phyloP scores from a whole-genome alignment of 2,113 vertebrate species.

The Oncorhynchus gorbuscha region DNA sequence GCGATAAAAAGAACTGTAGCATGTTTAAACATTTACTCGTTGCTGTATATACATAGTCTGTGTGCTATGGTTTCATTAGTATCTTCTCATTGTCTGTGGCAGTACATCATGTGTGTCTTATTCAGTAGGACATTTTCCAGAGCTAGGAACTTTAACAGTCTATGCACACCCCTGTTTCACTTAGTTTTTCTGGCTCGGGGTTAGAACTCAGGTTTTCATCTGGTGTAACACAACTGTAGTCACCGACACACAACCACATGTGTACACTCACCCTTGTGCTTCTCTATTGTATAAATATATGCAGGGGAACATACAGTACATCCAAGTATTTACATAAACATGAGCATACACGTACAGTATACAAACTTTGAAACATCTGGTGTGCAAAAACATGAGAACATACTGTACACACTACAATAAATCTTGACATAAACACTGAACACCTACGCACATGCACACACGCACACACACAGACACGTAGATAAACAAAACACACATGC shows the following conservation, averaged over 20 bases:
- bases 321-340: no score
- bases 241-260: background rate
- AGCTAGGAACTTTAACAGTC: no score
- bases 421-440: background rate
- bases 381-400: background rate
- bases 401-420: no score
- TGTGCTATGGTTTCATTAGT: conserved; percentile 21
- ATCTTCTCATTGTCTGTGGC: conserved; percentile 10
- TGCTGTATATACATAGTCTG: conserved; percentile 30
- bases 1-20: conserved; percentile 4
- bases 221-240: background rate
- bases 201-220: background rate
- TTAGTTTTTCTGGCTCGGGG: background rate
- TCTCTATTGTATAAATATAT: no score
- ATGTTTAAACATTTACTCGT: conserved; percentile 20
- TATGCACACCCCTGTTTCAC: background rate
- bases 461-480: background rate
- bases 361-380: background rate
- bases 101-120: conserved; percentile 29
- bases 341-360: no score
- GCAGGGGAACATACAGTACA: no score
- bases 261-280: no score
- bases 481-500: no score
- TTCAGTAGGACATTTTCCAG: conserved; percentile 24
- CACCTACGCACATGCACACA: conserved; percentile 2